Conservation (phyloP, 2,797 vertebrate species). For the Falco naumanni region DNA sequence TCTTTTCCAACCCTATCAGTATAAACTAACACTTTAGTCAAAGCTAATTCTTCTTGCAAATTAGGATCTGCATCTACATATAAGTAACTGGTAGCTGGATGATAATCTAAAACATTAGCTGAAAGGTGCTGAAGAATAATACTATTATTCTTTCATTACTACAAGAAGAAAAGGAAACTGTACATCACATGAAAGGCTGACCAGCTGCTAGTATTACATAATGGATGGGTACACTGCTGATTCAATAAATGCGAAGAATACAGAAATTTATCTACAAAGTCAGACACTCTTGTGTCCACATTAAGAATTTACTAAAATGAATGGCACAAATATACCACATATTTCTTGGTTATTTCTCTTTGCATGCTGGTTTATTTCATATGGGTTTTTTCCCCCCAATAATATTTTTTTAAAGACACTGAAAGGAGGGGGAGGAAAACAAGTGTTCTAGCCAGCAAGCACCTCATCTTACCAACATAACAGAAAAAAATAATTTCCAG, state of each 20-base stretch:
- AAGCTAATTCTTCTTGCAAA: neutral
- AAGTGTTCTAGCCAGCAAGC: neutral
- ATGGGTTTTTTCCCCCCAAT: neutral
- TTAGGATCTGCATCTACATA: neutral
- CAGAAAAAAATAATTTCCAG: neutral
- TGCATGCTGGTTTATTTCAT: neutral
- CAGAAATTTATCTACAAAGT: slow-evolving; percentile 12
- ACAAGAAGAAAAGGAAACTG: slow-evolving; percentile 20
- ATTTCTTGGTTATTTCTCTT: slow-evolving; percentile 15
- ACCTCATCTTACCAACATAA: neutral
- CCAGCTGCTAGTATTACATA: slow-evolving; percentile 17
- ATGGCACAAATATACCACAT: neutral
- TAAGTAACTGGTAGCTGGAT: neutral
- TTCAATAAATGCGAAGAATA: slow-evolving; percentile 27
- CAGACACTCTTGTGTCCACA: neutral
- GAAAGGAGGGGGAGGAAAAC: neutral
- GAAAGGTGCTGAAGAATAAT: slow-evolving; percentile 28
- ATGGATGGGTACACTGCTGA: slow-evolving; percentile 14
- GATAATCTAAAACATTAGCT: neutral
- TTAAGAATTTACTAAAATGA: slow-evolving; percentile 23
- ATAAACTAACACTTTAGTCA: neutral
- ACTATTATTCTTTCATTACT: neutral
- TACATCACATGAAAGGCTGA: slow-evolving; percentile 4
- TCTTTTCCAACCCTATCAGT: neutral
- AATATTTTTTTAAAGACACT: neutral